Conservation (phyloP, 2,888 invertebrate species). For the Monochamus alternatus region DNA sequence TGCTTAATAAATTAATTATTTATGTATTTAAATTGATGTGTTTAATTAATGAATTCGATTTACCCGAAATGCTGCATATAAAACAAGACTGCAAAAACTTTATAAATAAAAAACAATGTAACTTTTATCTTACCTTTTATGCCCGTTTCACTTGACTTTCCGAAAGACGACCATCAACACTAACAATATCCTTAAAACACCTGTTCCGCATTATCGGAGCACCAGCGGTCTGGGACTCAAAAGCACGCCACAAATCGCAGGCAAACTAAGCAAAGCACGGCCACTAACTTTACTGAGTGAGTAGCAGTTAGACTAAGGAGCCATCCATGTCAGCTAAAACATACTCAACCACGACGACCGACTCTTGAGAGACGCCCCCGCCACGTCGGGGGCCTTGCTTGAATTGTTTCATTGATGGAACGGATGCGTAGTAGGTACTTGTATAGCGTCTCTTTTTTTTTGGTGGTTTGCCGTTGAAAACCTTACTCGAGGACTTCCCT, state of each 20-base stretch:
- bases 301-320: constrained; percentile 22
- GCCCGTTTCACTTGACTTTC: background rate
- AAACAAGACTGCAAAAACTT: too few relatives aligned
- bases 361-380: constrained; percentile 52
- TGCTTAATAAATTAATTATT: too few relatives aligned
- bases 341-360: constrained; percentile 37
- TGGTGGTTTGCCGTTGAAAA: constrained; percentile 5
- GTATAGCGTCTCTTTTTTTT: constrained; percentile 15
- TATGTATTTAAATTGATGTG: too few relatives aligned
- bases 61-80: too few relatives aligned
- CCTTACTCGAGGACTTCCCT: background rate
- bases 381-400: constrained; percentile 53
- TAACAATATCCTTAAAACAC: background rate
- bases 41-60: too few relatives aligned
- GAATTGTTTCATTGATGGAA: constrained; percentile 52
- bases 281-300: constrained; percentile 32
- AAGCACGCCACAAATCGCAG: constrained; percentile 16
- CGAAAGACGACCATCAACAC: background rate
- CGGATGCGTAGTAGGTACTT: constrained; percentile 40
- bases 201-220: constrained; percentile 22
- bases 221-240: constrained; percentile 7
- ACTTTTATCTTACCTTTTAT: constrained; percentile 12
- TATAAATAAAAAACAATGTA: too few relatives aligned
- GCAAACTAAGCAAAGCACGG: constrained; percentile 19
- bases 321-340: constrained; percentile 40